phyloP scores from a whole-genome alignment of 2,888 invertebrate genomes.

The Phymatocera aterrima region DNA sequence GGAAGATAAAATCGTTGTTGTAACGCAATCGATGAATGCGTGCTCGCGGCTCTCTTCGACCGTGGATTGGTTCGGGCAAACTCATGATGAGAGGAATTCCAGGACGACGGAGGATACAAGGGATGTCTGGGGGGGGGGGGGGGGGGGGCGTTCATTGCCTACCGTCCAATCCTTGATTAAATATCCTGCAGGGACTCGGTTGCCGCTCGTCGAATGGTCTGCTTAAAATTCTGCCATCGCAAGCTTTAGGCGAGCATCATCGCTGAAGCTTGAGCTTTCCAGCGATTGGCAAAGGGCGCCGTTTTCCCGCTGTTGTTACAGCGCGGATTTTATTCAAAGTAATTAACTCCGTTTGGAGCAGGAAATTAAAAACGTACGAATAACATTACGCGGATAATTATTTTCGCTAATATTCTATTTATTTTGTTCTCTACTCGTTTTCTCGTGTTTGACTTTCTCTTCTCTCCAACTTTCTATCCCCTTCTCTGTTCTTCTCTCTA shows the following conservation, averaged over 20 bases:
- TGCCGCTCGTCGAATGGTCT: constrained; percentile 22
- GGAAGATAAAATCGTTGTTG: constrained; percentile 20
- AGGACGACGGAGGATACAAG: constrained; percentile 16
- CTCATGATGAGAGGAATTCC: constrained; percentile 25
- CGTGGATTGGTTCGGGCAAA: neutral
- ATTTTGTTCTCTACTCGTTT: too few relatives aligned
- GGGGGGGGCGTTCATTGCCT: constrained; percentile 35
- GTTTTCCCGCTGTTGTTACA: constrained; percentile 21
- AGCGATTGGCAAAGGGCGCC: constrained; percentile 18
- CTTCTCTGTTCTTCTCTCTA: neutral
- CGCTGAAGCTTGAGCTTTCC: constrained; percentile 6
- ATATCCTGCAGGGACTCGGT: constrained; percentile 38
- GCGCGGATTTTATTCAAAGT: constrained; percentile 8
- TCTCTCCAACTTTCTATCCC: neutral
- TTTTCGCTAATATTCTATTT: neutral
- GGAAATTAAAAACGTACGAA: constrained; percentile 1
- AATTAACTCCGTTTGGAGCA: constrained; percentile 23
- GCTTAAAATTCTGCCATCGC: constrained; percentile 43
- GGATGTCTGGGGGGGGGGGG: constrained; percentile 3
- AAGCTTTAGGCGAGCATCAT: neutral
- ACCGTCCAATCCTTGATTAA: constrained; percentile 46
- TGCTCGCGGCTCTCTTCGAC: neutral
- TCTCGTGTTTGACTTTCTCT: too few relatives aligned
- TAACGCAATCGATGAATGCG: constrained; percentile 25
- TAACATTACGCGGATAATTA: neutral